These are phyloP conservation scores for Hydrolagus affinis DNA, from an alignment of 2,113 vertebrate genomes.

Conservation along the genomic window DNA sequence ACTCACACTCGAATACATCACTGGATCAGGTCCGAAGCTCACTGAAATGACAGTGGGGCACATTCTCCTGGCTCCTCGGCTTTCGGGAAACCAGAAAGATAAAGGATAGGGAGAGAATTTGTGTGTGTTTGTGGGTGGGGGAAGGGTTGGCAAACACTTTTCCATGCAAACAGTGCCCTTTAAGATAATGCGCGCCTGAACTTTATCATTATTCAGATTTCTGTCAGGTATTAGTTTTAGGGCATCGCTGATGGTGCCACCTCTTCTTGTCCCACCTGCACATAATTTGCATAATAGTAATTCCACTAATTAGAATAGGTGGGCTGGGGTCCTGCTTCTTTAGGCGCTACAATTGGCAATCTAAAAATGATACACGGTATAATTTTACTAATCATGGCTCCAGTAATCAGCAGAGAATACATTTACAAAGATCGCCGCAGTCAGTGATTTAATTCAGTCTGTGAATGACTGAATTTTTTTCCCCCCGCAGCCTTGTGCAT, in stretches of 20 bases:
- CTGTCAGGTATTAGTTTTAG: background rate
- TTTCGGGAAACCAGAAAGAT: too few species aligned
- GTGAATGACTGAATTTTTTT: background rate
- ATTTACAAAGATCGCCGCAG: slow-evolving; percentile 13
- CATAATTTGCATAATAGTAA: slow-evolving; percentile 3
- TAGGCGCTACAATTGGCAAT: slow-evolving; percentile 32
- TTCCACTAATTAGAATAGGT: slow-evolving; percentile 14
- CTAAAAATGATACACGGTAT: slow-evolving; percentile 32
- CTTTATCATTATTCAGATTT: slow-evolving; percentile 4
- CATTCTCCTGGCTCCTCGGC: too few species aligned
- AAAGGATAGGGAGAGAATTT: too few species aligned
- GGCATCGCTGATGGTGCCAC: background rate
- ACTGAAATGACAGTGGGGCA: too few species aligned
- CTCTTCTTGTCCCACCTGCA: slow-evolving; percentile 1
- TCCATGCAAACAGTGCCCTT: background rate
- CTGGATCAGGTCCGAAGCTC: too few species aligned
- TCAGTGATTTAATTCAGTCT: slow-evolving; percentile 6
- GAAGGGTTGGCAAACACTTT: background rate
- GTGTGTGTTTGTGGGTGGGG: too few species aligned
- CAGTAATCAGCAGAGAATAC: slow-evolving; percentile 22
- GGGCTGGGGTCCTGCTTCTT: background rate
- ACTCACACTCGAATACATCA: too few species aligned
- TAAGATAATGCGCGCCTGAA: background rate
- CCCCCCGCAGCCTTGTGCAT: background rate
- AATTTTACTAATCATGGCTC: slow-evolving; percentile 30